A percentile compares a stretch with the other conserved stretches of the same genome.
phyloP scores from a whole-genome alignment of 2,888 invertebrate genomes.

The Pollenia amentaria region DNA sequence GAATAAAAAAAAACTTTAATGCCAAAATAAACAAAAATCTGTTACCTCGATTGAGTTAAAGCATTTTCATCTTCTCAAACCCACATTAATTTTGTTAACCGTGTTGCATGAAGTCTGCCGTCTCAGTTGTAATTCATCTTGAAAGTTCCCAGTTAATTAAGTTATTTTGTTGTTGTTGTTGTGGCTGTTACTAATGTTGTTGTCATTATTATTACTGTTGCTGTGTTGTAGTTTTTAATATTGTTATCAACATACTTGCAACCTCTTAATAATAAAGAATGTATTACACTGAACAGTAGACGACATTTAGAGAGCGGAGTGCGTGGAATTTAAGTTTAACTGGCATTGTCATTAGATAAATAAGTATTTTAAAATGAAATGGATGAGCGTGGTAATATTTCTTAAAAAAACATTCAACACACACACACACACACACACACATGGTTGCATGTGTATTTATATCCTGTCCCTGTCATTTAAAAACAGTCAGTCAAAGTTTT shows the following conservation, averaged over 20 bases:
- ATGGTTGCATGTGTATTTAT: slow-evolving; percentile 48
- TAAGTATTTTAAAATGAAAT: slow-evolving; percentile 51
- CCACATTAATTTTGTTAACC: not conserved
- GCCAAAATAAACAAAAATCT: no score
- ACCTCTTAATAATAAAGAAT: not conserved
- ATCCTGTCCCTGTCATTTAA: slow-evolving; percentile 64
- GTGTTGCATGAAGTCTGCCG: not conserved
- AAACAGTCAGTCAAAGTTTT: slow-evolving; percentile 69
- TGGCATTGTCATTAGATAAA: slow-evolving; percentile 64
- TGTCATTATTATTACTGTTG: not conserved
- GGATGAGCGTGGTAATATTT: slow-evolving; percentile 36
- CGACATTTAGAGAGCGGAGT: not conserved
- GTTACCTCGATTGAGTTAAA: no score
- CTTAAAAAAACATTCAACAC: not conserved
- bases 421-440: not conserved
- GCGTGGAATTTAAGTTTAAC: slow-evolving; percentile 17
- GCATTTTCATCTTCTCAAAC: not conserved
- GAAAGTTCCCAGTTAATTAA: slow-evolving; percentile 40
- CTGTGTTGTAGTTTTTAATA: not conserved
- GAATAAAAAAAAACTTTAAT: no score
- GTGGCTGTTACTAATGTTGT: not conserved
- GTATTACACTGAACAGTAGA: not conserved
- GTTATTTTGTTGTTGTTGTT: slow-evolving; percentile 9
- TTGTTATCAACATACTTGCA: slow-evolving; percentile 31
- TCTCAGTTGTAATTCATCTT: slow-evolving; percentile 30